Evolutionary conservation across 2,888 invertebrate genomes (phyloP).

Genomic region (Lobophora halterata): DNA sequence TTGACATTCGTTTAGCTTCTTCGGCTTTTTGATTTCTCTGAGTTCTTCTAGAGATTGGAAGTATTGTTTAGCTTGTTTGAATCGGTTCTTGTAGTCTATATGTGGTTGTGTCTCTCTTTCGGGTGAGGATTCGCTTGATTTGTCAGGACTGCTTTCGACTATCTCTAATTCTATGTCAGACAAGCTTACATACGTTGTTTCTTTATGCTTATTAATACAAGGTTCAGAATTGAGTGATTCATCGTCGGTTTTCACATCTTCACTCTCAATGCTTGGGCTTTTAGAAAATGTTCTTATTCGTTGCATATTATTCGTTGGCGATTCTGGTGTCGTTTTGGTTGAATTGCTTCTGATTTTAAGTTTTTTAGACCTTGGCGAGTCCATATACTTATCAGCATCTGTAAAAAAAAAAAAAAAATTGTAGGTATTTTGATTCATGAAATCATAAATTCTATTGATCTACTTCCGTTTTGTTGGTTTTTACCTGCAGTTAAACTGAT

Average conservation of each 20-base stretch:
- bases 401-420: constrained; percentile 27
- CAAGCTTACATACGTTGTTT: constrained; percentile 57
- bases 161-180: constrained; percentile 74
- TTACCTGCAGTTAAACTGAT: constrained; percentile 61
- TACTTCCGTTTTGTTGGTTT: constrained; percentile 3
- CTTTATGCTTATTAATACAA: constrained; percentile 49
- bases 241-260: constrained; percentile 40
- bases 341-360: constrained; percentile 14
- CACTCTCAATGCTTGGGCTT: constrained; percentile 39
- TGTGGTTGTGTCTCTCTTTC: constrained; percentile 47
- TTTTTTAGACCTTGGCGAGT: constrained; percentile 16
- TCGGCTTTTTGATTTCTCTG: constrained; percentile 50
- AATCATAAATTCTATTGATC: too few species aligned
- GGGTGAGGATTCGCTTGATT: constrained; percentile 48
- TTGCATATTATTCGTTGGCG: constrained; percentile 35
- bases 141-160: constrained; percentile 54
- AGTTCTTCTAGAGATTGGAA: constrained; percentile 75
- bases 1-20: constrained; percentile 68
- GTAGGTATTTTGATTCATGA: not conserved
- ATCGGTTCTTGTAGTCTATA: constrained; percentile 69
- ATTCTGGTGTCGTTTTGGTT: constrained; percentile 13
- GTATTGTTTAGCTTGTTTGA: constrained; percentile 70
- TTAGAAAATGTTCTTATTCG: constrained; percentile 38
- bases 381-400: constrained; percentile 46
- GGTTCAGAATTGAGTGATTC: constrained; percentile 47